Evolutionary conservation across 1,140 invertebrate species (phyloP).

Genomic region (Bombus sylvicola): DNA sequence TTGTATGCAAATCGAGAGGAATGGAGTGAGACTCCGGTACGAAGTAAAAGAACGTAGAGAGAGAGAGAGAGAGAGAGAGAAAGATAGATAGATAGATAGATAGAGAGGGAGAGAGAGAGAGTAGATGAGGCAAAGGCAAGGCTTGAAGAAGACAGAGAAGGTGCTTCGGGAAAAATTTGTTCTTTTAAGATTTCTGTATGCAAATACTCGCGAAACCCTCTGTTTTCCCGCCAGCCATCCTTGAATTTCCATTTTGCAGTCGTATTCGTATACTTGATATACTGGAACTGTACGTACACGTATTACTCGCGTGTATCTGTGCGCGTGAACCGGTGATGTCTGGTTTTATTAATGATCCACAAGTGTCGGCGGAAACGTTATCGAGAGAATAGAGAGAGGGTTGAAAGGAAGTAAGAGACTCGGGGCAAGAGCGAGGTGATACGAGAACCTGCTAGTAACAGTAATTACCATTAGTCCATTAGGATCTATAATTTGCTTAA

Average conservation of each 20-base stretch:
- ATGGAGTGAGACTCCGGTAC: not conserved
- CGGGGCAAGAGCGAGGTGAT: conserved; percentile 19
- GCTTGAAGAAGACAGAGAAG: conserved; percentile 5
- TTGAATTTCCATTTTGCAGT: conserved; percentile 66
- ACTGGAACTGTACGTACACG: not conserved
- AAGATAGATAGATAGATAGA: not conserved
- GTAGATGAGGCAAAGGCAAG: not conserved
- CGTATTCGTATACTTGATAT: conserved; percentile 47
- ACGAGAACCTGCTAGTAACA: conserved; percentile 7
- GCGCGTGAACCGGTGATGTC: conserved; percentile 5
- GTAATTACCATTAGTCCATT: conserved; percentile 69
- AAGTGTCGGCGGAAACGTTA: conserved; percentile 60
- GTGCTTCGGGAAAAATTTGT: conserved; percentile 69
- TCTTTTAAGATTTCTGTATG: conserved; percentile 74
- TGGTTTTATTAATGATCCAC: conserved; percentile 69
- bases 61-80: not conserved
- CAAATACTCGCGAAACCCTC: conserved; percentile 58
- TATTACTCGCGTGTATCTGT: not conserved
- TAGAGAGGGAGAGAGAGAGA: not conserved
- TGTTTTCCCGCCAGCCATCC: conserved; percentile 11
- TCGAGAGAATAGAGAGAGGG: conserved; percentile 9
- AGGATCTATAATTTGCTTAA: conserved; percentile 66
- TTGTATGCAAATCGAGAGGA: conserved; percentile 77
- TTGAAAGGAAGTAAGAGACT: conserved; percentile 7
- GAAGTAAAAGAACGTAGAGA: conserved; percentile 11